phyloP scores from a whole-genome alignment of 1,140 invertebrate genomes.

The Bombus affinis region DNA sequence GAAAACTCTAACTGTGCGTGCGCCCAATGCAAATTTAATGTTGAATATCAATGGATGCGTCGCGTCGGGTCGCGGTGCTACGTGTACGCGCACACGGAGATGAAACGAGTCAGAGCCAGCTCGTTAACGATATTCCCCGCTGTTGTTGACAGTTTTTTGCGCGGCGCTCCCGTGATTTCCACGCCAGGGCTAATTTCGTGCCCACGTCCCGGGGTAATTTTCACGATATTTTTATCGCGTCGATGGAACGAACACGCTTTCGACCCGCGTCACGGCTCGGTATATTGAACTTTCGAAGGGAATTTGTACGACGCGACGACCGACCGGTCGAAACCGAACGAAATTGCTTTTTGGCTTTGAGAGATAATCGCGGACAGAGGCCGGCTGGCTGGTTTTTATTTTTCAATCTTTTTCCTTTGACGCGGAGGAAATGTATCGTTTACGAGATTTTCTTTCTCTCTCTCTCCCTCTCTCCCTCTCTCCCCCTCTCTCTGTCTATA shows the following conservation, averaged over 20 bases:
- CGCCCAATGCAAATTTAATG: slow-evolving; percentile 79
- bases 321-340: background rate
- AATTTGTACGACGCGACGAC: slow-evolving; percentile 17
- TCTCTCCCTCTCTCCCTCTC: background rate
- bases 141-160: slow-evolving; percentile 54
- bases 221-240: slow-evolving; percentile 42
- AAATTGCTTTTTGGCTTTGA: slow-evolving; percentile 29
- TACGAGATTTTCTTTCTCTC: background rate
- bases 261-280: background rate
- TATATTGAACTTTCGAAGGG: slow-evolving; percentile 19
- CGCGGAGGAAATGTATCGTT: slow-evolving; percentile 14
- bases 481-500: background rate
- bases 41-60: slow-evolving; percentile 70
- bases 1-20: slow-evolving; percentile 70
- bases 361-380: background rate
- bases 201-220: slow-evolving; percentile 11
- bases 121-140: slow-evolving; percentile 55
- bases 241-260: slow-evolving; percentile 9
- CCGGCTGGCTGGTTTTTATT: background rate
- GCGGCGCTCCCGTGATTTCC: slow-evolving; percentile 13
- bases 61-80: slow-evolving; percentile 1
- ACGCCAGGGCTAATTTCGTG: slow-evolving; percentile 16
- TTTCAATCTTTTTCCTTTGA: background rate
- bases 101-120: slow-evolving; percentile 16
- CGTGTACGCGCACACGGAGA: slow-evolving; percentile 4